Base-by-base conservation (phyloP, 2,113 vertebrate species). In the Mohoua ochrocephala region DNA sequence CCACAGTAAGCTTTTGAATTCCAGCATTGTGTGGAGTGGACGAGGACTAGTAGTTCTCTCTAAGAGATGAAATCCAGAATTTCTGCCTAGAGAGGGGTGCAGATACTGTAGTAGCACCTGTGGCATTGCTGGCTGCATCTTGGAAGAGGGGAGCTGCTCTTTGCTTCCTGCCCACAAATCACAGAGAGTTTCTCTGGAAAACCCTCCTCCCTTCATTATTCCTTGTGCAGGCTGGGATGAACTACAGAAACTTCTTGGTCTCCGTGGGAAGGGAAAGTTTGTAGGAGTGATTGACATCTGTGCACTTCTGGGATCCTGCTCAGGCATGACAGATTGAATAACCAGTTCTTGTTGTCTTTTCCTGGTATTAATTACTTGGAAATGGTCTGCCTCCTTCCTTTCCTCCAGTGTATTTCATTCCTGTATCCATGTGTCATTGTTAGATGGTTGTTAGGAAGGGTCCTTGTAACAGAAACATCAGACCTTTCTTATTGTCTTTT, bases 121-220 rank as follows among this genome's bases (percentile, higher is more conserved):
- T 0, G 0, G 21, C 0, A 0, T 30, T 60, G 37, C 52, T 87
- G 49, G 26, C 52, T 37, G 53, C 26, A 13, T 53, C 74, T 35
- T 17, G n/a, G 73, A n/a, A 81, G 52, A 22, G 45, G 37, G 12
- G 26, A 69, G 31, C 70, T 89, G 53, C 45, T 75, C 33, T 37
- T 31, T 41, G 47, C 61, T 23, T 75, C 70, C 45, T 31, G 74
- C 3, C 5, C 31, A 7, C 52, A 53, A 28, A 31, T 68, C 27
- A 22, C 23, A 4, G 4, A 10, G 24, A 11, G 10, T 37, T 75
- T 18, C 49, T 45, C 22, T 76, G 53, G 31, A 49, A 76, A 54
- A 35, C 10, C 6, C 10, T 69, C 11, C 30, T 80, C 15, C n/a
- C 19, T 49, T 75, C 21, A 10, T 42, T n/a, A 30, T 30, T 77